phyloP scores from a whole-genome alignment of 2,113 vertebrate genomes.

The Bambusicola thoracicus region DNA sequence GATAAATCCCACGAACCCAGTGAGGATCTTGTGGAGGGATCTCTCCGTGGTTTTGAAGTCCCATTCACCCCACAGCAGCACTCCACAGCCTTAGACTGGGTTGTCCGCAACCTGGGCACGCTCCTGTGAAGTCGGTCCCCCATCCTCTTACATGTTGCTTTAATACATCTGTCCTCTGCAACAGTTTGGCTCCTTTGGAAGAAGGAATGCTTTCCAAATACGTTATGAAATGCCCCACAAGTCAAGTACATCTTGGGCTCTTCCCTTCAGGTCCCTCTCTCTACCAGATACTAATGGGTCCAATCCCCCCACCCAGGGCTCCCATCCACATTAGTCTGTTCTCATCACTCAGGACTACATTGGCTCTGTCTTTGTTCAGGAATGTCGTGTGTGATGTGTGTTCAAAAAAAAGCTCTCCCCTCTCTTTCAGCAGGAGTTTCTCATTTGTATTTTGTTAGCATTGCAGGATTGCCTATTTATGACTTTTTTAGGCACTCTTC shows the following conservation, averaged over 20 bases:
- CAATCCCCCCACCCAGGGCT: neutral
- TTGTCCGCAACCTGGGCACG: neutral
- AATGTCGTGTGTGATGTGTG: neutral
- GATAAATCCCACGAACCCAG: neutral
- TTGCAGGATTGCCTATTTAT: neutral
- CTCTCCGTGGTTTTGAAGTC: neutral
- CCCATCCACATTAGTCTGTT: neutral
- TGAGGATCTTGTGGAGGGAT: neutral
- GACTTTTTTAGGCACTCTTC: neutral
- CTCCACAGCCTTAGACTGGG: neutral
- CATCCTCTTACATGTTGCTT: neutral
- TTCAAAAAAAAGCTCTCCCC: neutral
- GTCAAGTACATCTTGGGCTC: fast-evolving
- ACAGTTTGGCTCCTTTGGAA: neutral
- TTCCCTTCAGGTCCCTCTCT: neutral
- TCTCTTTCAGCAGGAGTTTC: neutral
- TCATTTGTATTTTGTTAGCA: neutral
- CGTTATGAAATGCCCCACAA: neutral
- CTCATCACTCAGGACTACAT: neutral
- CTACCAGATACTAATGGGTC: neutral
- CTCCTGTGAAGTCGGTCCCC: neutral
- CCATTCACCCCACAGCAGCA: neutral
- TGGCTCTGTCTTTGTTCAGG: neutral
- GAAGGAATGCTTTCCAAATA: neutral
- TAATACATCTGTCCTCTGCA: neutral